Percentiles rank a stretch among this genome's conserved stretches.
phyloP scores from a whole-genome alignment of 1,140 invertebrate genomes.

The Arion vulgaris region DNA sequence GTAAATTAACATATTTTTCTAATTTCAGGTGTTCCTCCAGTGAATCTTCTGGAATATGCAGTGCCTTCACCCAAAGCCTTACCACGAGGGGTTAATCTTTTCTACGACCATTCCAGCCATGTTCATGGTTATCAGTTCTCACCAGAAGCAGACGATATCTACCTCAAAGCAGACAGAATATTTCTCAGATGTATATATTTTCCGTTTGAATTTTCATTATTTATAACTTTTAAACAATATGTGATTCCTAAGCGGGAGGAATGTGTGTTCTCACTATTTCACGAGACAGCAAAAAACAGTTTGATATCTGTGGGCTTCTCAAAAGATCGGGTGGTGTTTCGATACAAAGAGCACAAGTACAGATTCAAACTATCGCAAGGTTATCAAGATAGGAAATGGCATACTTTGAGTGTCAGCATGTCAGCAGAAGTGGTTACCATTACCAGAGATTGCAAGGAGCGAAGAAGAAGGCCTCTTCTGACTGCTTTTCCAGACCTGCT shows the following conservation, averaged over 20 bases:
- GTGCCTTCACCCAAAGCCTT: slow-evolving; percentile 54
- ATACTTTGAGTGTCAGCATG: slow-evolving; percentile 65
- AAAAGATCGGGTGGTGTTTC: slow-evolving; percentile 56
- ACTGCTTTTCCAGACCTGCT: slow-evolving; percentile 59
- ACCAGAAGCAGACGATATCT: slow-evolving; percentile 46
- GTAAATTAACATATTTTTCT: not conserved
- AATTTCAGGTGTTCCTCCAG: slow-evolving; percentile 55
- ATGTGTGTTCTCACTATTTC: slow-evolving; percentile 56
- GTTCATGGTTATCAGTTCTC: slow-evolving; percentile 61
- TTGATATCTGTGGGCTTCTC: slow-evolving; percentile 55
- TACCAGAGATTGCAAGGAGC: slow-evolving; percentile 60
- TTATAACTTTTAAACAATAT: slow-evolving; percentile 59
- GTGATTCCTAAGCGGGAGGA: slow-evolving; percentile 45
- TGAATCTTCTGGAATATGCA: slow-evolving; percentile 56
- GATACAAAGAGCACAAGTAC: slow-evolving; percentile 55
- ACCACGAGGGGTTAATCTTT: slow-evolving; percentile 59
- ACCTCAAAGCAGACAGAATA: slow-evolving; percentile 50
- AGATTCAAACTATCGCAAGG: slow-evolving; percentile 50
- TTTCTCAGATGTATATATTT: slow-evolving; percentile 60
- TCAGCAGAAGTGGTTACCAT: slow-evolving; percentile 53
- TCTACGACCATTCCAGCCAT: slow-evolving; percentile 60
- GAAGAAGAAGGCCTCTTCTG: slow-evolving; percentile 44
- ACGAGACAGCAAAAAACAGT: slow-evolving; percentile 34
- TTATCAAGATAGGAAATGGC: slow-evolving; percentile 58
- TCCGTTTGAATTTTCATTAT: slow-evolving; percentile 68